A percentile compares a stretch with the other conserved stretches of the same genome.
These are phyloP conservation scores for Archivesica marissinica DNA, from an alignment of 1,140 invertebrate genomes.

Conservation along the genomic window DNA sequence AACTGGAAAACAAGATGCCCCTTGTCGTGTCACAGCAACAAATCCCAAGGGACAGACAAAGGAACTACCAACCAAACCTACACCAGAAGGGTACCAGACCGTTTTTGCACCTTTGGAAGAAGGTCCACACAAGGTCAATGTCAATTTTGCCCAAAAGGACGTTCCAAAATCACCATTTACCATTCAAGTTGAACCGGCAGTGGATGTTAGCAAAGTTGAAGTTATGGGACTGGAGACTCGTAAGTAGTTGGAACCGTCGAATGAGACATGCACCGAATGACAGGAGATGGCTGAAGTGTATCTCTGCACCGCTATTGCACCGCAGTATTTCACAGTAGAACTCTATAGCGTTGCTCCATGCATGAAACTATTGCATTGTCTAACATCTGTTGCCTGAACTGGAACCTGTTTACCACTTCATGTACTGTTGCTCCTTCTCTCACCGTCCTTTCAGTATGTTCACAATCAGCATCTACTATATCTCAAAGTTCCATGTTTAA, in stretches of 20 bases:
- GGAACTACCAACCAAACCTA: slow-evolving; percentile 86
- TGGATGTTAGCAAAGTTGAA: slow-evolving; percentile 68
- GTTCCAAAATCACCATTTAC: slow-evolving; percentile 81
- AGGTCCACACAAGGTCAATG: slow-evolving; percentile 85
- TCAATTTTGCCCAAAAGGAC: slow-evolving; percentile 76
- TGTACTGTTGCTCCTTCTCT: no score
- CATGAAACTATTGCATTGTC: no score
- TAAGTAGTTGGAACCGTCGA: slow-evolving; percentile 86
- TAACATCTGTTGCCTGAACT: no score
- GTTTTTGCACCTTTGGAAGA: slow-evolving; percentile 93
- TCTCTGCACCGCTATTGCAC: background rate
- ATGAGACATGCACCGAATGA: slow-evolving; percentile 18
- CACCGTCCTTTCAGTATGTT: no score
- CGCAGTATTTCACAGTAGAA: no score
- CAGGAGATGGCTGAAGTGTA: slow-evolving; percentile 12
- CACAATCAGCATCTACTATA: no score
- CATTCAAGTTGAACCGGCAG: slow-evolving; percentile 87
- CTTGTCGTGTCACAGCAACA: slow-evolving; percentile 85
- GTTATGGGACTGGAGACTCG: slow-evolving; percentile 92
- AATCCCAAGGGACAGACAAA: slow-evolving; percentile 83
- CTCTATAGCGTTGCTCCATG: background rate
- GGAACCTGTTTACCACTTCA: no score
- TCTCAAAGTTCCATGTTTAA: no score
- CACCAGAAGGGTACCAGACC: slow-evolving; percentile 91
- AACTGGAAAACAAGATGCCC: slow-evolving; percentile 87